phyloP scores from a whole-genome alignment of 2,113 vertebrate species.

The Rattus norvegicus region DNA sequence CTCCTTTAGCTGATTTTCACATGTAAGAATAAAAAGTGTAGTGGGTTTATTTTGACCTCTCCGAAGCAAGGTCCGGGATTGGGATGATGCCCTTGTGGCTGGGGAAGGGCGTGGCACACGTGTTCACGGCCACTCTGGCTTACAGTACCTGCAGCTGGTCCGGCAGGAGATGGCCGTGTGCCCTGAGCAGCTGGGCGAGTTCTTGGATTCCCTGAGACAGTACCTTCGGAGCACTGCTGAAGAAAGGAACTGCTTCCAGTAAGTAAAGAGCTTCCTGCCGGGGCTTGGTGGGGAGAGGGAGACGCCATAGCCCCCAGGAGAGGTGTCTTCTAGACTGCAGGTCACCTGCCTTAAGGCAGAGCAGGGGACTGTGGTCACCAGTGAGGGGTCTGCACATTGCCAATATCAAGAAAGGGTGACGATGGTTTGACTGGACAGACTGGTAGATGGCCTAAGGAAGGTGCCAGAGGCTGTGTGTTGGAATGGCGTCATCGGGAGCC shows the following conservation, averaged over 20 bases:
- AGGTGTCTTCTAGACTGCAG: not conserved
- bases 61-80: not conserved
- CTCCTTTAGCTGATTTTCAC: no score
- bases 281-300: not conserved
- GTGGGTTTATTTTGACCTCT: not conserved
- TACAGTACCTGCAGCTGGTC: constrained; percentile 94
- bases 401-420: no score
- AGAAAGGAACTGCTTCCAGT: constrained; percentile 96
- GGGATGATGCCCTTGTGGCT: accelerated
- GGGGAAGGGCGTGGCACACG: accelerated
- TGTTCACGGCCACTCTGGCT: not conserved
- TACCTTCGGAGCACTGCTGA: constrained; percentile 95
- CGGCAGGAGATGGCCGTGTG: constrained; percentile 95
- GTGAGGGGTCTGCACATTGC: not conserved
- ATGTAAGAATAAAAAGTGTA: accelerated
- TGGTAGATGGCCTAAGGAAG: not conserved
- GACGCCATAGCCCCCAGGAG: not conserved
- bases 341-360: not conserved
- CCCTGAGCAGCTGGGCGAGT: constrained; percentile 94
- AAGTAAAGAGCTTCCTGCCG: constrained; percentile 78
- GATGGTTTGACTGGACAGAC: not conserved
- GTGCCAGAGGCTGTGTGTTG: no score
- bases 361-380: not conserved
- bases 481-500: not conserved
- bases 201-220: constrained; percentile 94